Conservation (phyloP, 1,140 invertebrate genomes). For the Drosophila lini region DNA sequence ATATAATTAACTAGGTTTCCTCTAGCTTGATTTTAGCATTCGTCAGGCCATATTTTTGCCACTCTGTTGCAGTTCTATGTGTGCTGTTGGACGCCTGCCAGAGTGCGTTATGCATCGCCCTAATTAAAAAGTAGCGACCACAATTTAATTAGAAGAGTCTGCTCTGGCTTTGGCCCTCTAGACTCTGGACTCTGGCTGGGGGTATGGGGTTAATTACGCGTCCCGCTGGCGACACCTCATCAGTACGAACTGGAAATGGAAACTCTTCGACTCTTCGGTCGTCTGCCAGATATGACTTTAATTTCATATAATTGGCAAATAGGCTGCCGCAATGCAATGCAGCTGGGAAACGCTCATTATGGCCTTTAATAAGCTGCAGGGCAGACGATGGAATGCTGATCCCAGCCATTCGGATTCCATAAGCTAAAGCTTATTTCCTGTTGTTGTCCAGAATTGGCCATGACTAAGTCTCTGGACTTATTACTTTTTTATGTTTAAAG, state of each 20-base stretch:
- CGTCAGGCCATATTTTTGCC: slow-evolving; percentile 7
- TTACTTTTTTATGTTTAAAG: slow-evolving; percentile 12
- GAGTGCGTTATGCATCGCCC: slow-evolving; percentile 30
- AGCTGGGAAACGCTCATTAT: slow-evolving; percentile 42
- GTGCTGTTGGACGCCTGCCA: slow-evolving; percentile 49
- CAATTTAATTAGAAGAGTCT: slow-evolving; percentile 61
- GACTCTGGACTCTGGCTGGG: slow-evolving; percentile 9
- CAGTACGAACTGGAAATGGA: slow-evolving; percentile 9
- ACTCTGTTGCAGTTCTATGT: neutral
- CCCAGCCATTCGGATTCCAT: slow-evolving; percentile 40
- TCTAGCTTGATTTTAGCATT: slow-evolving; percentile 20
- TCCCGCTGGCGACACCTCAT: slow-evolving; percentile 65
- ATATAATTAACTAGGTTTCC: slow-evolving; percentile 14
- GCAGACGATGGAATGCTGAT: slow-evolving; percentile 32
- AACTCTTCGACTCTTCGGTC: slow-evolving; percentile 1
- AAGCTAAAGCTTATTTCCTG: slow-evolving; percentile 61
- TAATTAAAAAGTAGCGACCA: slow-evolving; percentile 53
- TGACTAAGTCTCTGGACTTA: slow-evolving; percentile 5
- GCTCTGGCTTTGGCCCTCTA: slow-evolving; percentile 25
- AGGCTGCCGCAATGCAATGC: slow-evolving; percentile 37
- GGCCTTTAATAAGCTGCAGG: slow-evolving; percentile 29
- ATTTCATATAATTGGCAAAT: slow-evolving; percentile 65
- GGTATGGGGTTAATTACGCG: slow-evolving; percentile 47
- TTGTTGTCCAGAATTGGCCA: slow-evolving; percentile 21
- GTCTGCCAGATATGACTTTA: slow-evolving; percentile 49